Conservation (phyloP, 2,888 invertebrate genomes). For the Tenodera sinensis region DNA sequence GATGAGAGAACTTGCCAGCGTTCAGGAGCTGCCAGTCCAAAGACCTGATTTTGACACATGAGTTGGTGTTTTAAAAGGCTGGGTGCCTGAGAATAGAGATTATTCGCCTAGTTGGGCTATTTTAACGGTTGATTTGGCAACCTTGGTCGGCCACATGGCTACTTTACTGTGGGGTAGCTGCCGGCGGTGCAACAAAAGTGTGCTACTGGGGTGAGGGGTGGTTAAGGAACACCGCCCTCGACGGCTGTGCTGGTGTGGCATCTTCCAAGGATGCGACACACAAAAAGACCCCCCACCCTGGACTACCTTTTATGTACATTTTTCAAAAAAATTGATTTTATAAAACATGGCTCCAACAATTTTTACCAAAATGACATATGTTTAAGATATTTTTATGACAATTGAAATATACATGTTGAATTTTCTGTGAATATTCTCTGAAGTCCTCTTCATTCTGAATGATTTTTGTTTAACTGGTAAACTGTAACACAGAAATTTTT, state of each 20-base stretch:
- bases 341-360: too few relatives aligned
- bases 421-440: too few relatives aligned
- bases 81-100: neutral
- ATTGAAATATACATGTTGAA: too few relatives aligned
- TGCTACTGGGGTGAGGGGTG: neutral
- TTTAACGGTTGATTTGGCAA: slow-evolving; percentile 24
- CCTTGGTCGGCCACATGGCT: slow-evolving; percentile 10
- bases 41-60: neutral
- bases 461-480: too few relatives aligned
- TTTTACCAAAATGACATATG: too few relatives aligned
- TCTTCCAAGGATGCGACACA: too few relatives aligned
- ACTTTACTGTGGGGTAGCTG: neutral
- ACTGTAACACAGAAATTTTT: too few relatives aligned
- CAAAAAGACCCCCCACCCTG: too few relatives aligned
- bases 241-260: neutral
- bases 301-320: too few relatives aligned
- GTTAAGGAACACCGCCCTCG: neutral
- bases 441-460: too few relatives aligned
- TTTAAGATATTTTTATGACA: too few relatives aligned
- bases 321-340: too few relatives aligned
- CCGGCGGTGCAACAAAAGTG: neutral
- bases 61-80: neutral
- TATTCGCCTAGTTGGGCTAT: neutral
- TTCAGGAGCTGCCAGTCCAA: neutral
- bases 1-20: neutral